Evolutionary conservation across 1,140 invertebrate genomes (phyloP).

Genomic region (Triops longicaudatus): DNA sequence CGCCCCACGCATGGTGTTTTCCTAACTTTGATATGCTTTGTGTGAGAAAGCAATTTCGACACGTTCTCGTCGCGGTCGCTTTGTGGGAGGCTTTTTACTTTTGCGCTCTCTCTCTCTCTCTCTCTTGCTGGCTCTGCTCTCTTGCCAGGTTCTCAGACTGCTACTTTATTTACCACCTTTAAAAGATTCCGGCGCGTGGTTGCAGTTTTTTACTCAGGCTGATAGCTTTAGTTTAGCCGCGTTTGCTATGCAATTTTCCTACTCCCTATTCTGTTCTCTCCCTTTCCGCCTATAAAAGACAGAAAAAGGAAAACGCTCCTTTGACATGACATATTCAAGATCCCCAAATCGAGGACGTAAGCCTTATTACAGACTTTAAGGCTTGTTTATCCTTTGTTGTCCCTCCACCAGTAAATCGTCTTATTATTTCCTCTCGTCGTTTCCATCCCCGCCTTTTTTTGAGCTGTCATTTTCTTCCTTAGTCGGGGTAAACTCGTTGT

Average conservation of each 20-base stretch:
- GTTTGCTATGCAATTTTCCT: not conserved
- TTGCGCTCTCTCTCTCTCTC: too few relatives aligned
- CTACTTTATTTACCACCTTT: conserved; percentile 4
- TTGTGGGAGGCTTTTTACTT: not conserved
- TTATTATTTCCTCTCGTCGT: not conserved
- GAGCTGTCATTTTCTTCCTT: not conserved
- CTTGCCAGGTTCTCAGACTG: not conserved
- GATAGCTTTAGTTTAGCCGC: too few relatives aligned
- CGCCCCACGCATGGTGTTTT: not conserved
- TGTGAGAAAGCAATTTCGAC: not conserved
- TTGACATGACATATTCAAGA: conserved; percentile 12
- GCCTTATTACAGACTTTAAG: not conserved
- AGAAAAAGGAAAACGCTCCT: not conserved
- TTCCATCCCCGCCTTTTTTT: not conserved
- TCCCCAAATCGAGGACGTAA: not conserved
- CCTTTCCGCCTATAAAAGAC: not conserved
- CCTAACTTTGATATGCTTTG: not conserved
- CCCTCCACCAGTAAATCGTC: not conserved
- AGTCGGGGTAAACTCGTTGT: not conserved
- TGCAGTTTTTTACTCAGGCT: not conserved
- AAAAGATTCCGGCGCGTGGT: not conserved
- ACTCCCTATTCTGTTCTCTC: not conserved
- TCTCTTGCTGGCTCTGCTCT: too few relatives aligned
- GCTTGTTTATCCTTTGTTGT: not conserved
- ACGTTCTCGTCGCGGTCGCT: not conserved